A percentile compares a stretch with the other conserved stretches of the same genome.
phyloP scores from a whole-genome alignment of 2,797 vertebrate genomes.

The Channallabes apus region DNA sequence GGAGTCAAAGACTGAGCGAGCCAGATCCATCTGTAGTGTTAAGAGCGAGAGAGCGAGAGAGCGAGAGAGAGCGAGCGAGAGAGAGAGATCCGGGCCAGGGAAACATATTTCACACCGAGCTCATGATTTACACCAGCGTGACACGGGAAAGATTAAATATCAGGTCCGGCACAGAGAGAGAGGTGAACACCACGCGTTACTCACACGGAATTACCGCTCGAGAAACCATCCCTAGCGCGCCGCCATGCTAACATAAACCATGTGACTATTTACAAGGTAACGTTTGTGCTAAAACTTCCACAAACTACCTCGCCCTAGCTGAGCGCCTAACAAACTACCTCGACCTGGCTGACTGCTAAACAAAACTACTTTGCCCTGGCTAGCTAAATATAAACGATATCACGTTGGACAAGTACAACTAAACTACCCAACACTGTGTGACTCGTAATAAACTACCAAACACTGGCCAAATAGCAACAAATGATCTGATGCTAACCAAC shows the following conservation, averaged over 20 bases:
- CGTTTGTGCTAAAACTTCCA: background rate
- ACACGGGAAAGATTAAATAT: background rate
- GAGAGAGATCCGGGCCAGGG: constrained; percentile 5
- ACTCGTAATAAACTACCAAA: too few species aligned
- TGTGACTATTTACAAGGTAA: background rate
- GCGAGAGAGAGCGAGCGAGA: constrained; percentile 13
- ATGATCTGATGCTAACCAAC: too few species aligned
- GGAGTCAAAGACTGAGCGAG: background rate
- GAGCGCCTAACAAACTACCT: too few species aligned
- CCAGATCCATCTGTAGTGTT: constrained; percentile 34
- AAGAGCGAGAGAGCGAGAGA: constrained; percentile 19
- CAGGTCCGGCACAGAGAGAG: too few species aligned
- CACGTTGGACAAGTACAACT: too few species aligned
- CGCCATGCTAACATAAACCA: background rate
- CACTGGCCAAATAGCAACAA: too few species aligned
- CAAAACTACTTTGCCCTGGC: too few species aligned
- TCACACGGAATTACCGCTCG: background rate
- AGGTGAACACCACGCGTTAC: background rate
- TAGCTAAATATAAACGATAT: too few species aligned
- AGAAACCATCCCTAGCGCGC: background rate
- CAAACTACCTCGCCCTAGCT: background rate
- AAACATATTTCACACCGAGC: constrained; percentile 13
- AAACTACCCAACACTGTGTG: too few species aligned
- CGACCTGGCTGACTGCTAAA: too few species aligned
- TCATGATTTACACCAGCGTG: background rate